A percentile compares a stretch with the other conserved stretches of the same genome.
Conservation (phyloP, 2,797 vertebrate species). For the Tragelaphus oryx region DNA sequence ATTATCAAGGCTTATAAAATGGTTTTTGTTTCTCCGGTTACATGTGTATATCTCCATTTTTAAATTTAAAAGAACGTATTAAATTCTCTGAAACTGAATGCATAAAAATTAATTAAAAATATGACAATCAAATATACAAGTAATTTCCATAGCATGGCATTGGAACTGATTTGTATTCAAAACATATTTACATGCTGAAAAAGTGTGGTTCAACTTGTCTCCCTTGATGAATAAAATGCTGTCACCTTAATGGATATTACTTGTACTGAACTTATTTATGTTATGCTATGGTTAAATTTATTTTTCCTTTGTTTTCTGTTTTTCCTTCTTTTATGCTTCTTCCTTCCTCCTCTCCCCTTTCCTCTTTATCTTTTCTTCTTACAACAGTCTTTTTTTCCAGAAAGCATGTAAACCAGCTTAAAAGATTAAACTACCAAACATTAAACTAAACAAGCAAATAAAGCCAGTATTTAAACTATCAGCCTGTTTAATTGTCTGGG, state of each 20-base stretch:
- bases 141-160: background rate
- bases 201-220: background rate
- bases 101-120: conserved; percentile 13
- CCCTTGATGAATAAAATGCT: background rate
- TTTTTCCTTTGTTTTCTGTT: background rate
- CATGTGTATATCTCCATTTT: background rate
- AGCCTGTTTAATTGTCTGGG: background rate
- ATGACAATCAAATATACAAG: background rate
- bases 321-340: background rate
- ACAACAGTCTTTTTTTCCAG: background rate
- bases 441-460: background rate
- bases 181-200: background rate
- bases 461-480: background rate
- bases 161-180: background rate
- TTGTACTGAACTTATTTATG: background rate
- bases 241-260: background rate
- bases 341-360: background rate
- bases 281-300: background rate
- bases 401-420: background rate
- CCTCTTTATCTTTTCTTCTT: background rate
- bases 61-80: background rate
- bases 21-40: conserved; percentile 8
- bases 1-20: background rate
- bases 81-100: conserved; percentile 21
- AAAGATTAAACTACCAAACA: background rate